Conservation (phyloP, 2,888 invertebrate genomes). For the Melangyna quadrimaculata region DNA sequence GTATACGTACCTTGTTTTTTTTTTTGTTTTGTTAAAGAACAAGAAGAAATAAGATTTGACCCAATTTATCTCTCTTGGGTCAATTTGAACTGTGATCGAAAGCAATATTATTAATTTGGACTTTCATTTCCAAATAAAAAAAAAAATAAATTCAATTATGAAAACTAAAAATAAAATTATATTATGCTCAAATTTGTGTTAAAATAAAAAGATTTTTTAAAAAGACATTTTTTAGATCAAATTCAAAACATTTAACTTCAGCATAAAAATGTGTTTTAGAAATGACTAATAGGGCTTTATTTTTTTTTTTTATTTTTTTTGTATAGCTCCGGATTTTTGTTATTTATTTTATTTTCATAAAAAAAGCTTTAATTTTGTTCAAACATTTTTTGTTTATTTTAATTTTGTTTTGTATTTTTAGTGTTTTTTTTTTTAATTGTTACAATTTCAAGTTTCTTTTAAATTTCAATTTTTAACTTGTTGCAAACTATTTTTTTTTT, state of each 20-base stretch:
- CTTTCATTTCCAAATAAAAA: constrained; percentile 43
- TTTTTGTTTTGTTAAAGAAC: neutral
- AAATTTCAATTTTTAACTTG: too few species aligned
- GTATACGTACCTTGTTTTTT: constrained; percentile 30
- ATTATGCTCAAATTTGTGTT: neutral
- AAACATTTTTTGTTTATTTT: neutral
- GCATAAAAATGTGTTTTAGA: neutral
- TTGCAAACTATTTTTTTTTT: too few species aligned
- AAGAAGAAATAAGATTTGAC: constrained; percentile 6
- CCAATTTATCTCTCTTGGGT: neutral
- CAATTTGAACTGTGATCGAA: constrained; percentile 51
- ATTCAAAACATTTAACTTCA: neutral
- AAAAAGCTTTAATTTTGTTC: neutral
- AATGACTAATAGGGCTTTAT: neutral
- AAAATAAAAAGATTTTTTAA: neutral
- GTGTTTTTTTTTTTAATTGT: too few species aligned
- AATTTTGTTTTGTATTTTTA: too few species aligned
- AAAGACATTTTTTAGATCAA: constrained; percentile 2
- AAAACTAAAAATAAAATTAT: neutral
- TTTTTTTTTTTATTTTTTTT: neutral
- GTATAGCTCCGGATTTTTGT: neutral
- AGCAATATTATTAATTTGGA: constrained; percentile 39
- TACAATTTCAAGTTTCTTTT: too few species aligned
- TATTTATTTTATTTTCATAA: neutral
- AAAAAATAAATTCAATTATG: neutral